Conservation (phyloP, 2,113 vertebrate species). For the Oxygymnocypris stewartii region DNA sequence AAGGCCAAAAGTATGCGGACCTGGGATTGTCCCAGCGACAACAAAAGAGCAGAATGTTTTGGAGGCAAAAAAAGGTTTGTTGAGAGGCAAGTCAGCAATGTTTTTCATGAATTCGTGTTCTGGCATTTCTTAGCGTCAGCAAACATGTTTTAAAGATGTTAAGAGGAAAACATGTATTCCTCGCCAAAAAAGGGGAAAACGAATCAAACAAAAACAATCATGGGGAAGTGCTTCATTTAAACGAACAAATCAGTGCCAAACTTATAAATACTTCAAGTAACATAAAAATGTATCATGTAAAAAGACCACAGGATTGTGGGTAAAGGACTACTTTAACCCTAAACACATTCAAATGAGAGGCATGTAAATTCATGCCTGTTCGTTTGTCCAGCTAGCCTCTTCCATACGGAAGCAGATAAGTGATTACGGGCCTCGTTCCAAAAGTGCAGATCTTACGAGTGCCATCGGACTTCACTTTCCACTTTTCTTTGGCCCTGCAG, state of each 20-base stretch:
- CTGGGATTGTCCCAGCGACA: constrained; percentile 58
- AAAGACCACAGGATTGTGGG: constrained; percentile 30
- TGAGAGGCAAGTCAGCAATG: constrained; percentile 43
- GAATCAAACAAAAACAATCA: constrained; percentile 38
- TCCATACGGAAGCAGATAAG: constrained; percentile 36
- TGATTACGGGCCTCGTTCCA: constrained; percentile 54
- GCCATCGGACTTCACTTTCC: constrained; percentile 66
- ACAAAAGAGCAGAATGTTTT: constrained; percentile 82
- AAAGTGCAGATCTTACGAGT: constrained; percentile 2
- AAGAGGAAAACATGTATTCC: constrained; percentile 18
- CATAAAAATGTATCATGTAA: constrained; percentile 56
- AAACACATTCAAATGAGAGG: constrained; percentile 62
- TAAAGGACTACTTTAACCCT: constrained; percentile 55
- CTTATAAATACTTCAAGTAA: constrained; percentile 83
- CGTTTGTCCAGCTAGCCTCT: constrained; percentile 47
- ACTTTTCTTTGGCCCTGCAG: constrained; percentile 84
- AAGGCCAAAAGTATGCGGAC: constrained; percentile 68
- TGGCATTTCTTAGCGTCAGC: constrained; percentile 31
- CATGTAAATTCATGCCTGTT: constrained; percentile 30
- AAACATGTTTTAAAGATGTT: constrained; percentile 22
- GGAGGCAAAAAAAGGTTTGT: constrained; percentile 62
- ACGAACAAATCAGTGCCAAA: constrained; percentile 70
- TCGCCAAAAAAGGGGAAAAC: constrained; percentile 7
- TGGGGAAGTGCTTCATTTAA: constrained; percentile 45
- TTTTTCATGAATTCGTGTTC: constrained; percentile 38